Evolutionary conservation across 2,888 invertebrate species (phyloP).

Genomic region (Pomacea canaliculata): DNA sequence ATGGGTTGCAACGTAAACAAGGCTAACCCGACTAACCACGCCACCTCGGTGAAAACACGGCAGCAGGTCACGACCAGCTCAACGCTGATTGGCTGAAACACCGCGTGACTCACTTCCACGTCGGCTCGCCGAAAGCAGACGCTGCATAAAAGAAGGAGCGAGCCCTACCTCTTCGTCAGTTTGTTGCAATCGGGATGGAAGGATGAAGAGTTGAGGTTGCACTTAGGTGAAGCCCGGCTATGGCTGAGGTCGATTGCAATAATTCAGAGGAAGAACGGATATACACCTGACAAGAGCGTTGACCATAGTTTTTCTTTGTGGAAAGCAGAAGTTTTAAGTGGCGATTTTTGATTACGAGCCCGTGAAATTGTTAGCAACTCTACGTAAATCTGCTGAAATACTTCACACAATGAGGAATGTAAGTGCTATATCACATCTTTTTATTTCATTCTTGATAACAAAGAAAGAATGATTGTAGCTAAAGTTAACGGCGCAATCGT

Average conservation of each 20-base stretch:
- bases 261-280: slow-evolving; percentile 20
- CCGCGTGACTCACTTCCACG: slow-evolving; percentile 43
- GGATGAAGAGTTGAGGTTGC: slow-evolving; percentile 10
- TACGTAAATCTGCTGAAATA: neutral
- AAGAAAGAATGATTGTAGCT: neutral
- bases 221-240: slow-evolving; percentile 29
- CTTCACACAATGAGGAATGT: slow-evolving; percentile 30
- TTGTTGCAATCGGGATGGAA: slow-evolving; percentile 26
- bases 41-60: slow-evolving; percentile 29
- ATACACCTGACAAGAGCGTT: slow-evolving; percentile 13
- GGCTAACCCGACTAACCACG: slow-evolving; percentile 19
- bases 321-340: too few relatives aligned
- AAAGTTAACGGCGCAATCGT: neutral
- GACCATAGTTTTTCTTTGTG: slow-evolving; percentile 3
- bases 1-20: neutral
- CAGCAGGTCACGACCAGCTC: neutral
- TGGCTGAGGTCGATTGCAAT: slow-evolving; percentile 25
- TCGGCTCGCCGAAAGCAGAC: slow-evolving; percentile 21
- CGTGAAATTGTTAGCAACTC: neutral
- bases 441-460: neutral
- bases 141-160: slow-evolving; percentile 22
- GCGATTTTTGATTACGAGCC: too few relatives aligned
- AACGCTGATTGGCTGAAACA: slow-evolving; percentile 33
- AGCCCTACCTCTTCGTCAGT: slow-evolving; percentile 12
- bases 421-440: slow-evolving; percentile 13